Percentiles rank a stretch among this genome's conserved stretches.
phyloP scores from a whole-genome alignment of 2,888 invertebrate species.

The Prosopocoilus inquinatus region DNA sequence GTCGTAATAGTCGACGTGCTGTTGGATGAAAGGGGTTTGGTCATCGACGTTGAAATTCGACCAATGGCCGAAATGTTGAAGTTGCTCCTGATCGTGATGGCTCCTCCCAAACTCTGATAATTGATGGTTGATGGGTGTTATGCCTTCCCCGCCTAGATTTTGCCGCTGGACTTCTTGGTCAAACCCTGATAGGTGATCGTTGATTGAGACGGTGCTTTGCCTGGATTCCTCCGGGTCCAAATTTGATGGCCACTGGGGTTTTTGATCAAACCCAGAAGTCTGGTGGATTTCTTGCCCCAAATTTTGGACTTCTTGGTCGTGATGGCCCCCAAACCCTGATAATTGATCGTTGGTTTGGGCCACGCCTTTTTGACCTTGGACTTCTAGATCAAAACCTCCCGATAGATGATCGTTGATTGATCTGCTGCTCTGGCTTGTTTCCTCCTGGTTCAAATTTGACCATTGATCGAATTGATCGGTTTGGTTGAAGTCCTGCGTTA shows the following conservation, averaged over 20 bases:
- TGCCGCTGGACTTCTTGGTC: neutral
- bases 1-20: neutral
- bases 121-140: neutral
- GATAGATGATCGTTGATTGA: too few relatives aligned
- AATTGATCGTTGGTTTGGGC: too few relatives aligned
- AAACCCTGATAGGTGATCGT: constrained; percentile 7
- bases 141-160: too few relatives aligned
- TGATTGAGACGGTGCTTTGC: too few relatives aligned
- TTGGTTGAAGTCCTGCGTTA: neutral
- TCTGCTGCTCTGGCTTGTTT: too few relatives aligned
- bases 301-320: neutral
- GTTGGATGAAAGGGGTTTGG: too few relatives aligned
- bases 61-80: too few relatives aligned
- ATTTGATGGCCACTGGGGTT: neutral
- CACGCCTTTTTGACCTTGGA: too few relatives aligned
- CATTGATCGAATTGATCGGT: neutral
- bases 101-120: neutral
- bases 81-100: neutral
- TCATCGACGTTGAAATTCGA: too few relatives aligned
- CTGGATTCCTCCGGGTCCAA: neutral
- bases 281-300: neutral
- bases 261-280: neutral
- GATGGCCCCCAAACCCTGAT: neutral
- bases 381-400: too few relatives aligned
- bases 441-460: too few relatives aligned